Evolutionary conservation across 2,113 vertebrate genomes (phyloP).

Genomic region (Prunella fulvescens): DNA sequence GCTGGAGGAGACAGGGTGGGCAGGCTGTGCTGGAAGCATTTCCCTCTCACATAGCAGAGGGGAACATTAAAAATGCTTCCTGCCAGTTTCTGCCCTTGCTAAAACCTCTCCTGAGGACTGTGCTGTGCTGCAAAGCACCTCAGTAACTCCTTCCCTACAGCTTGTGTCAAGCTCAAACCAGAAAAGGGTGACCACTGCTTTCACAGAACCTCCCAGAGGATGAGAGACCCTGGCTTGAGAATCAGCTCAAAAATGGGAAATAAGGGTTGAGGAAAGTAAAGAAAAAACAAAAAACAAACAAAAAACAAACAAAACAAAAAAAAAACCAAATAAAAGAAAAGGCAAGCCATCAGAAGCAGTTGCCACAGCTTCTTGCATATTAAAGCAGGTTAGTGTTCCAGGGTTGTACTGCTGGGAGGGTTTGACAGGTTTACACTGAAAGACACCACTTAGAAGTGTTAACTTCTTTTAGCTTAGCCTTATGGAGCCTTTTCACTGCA

Average conservation of each 20-base stretch:
- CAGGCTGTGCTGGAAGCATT: background rate
- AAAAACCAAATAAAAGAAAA: background rate
- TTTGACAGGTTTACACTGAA: background rate
- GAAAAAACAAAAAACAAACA: background rate
- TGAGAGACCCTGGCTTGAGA: background rate
- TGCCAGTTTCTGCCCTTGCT: background rate
- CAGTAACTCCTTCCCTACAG: background rate
- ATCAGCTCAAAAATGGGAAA: background rate
- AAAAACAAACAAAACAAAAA: background rate
- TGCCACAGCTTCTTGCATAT: background rate
- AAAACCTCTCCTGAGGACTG: background rate
- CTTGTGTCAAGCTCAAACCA: background rate
- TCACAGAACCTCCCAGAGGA: background rate
- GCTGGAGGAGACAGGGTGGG: background rate
- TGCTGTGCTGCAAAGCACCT: background rate
- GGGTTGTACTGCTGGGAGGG: background rate
- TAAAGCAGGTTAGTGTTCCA: background rate
- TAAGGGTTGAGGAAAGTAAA: background rate
- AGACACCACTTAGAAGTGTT: slow-evolving; percentile 33
- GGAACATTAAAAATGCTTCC: background rate
- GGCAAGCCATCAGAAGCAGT: background rate
- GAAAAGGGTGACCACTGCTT: background rate
- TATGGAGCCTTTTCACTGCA: slow-evolving; percentile 19
- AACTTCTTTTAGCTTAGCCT: slow-evolving; percentile 13
- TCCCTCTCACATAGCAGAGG: fast-evolving